These are phyloP conservation scores for Oryzias woworae DNA, from an alignment of 2,113 vertebrate genomes.

Conservation along the genomic window DNA sequence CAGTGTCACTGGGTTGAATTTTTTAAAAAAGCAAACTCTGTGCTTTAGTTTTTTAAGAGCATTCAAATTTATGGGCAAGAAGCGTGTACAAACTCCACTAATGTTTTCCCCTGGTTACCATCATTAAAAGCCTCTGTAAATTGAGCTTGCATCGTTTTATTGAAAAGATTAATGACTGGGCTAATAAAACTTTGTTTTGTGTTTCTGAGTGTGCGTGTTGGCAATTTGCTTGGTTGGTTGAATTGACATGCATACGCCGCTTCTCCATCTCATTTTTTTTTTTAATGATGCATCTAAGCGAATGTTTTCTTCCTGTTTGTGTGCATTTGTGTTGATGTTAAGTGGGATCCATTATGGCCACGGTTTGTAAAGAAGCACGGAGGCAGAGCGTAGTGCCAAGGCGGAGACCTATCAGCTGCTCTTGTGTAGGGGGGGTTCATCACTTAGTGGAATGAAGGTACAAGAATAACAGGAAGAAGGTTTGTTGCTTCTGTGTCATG, in stretches of 20 bases:
- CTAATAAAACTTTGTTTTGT: conserved; percentile 3
- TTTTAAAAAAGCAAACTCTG: too few relatives aligned
- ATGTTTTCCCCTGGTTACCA: conserved; percentile 1
- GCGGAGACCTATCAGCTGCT: conserved; percentile 23
- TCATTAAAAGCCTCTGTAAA: conserved; percentile 26
- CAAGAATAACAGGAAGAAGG: conserved; percentile 14
- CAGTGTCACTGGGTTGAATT: too few relatives aligned
- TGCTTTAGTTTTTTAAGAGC: too few relatives aligned
- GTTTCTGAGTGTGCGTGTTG: conserved; percentile 1
- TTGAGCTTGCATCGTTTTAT: conserved; percentile 11
- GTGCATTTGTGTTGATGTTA: conserved; percentile 17
- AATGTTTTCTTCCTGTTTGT: conserved; percentile 10
- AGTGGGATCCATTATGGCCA: conserved; percentile 43
- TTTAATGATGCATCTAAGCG: conserved; percentile 37
- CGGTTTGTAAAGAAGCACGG: conserved; percentile 43
- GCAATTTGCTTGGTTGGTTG: conserved; percentile 30
- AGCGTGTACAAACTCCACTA: not conserved
- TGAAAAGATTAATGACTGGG: not conserved
- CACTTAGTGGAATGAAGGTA: conserved; percentile 12
- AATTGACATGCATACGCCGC: conserved; percentile 20
- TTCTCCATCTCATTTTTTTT: conserved; percentile 27
- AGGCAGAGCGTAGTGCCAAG: conserved; percentile 44
- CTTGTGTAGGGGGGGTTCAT: conserved; percentile 23
- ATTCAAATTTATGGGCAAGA: not conserved
- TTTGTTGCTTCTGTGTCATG: conserved; percentile 34